Evolutionary conservation across 2,888 invertebrate species (phyloP).

Genomic region (Drosophila mimica): DNA sequence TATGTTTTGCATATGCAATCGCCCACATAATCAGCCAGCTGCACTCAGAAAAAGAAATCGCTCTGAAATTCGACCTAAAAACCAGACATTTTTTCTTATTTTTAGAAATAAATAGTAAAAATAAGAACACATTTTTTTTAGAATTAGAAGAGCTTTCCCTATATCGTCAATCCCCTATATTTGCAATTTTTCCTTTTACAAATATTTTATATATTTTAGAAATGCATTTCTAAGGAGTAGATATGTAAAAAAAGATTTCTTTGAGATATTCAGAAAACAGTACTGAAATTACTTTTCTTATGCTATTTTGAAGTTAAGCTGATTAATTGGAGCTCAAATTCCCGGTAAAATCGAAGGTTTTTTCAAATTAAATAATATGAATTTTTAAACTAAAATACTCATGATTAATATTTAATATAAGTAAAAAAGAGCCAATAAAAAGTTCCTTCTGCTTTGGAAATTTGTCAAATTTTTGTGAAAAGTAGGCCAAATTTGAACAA

Average conservation of each 20-base stretch:
- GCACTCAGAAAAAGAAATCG: not conserved
- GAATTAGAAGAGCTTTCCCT: not conserved
- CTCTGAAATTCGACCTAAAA: not conserved
- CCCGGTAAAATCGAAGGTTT: no score
- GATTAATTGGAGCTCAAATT: no score
- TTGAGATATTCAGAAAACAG: no score
- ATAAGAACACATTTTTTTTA: not conserved
- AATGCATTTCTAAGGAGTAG: not conserved
- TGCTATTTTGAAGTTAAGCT: no score
- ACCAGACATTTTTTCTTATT: not conserved
- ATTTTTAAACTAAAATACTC: no score
- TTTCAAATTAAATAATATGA: no score
- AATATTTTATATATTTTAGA: not conserved
- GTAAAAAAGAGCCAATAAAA: no score
- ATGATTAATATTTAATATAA: no score
- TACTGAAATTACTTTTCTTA: no score
- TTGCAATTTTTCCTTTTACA: fast-evolving
- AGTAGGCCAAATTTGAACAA: not conserved
- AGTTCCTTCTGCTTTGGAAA: no score
- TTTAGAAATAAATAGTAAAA: not conserved
- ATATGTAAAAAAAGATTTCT: no score
- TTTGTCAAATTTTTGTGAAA: no score
- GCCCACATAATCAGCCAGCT: slow-evolving; percentile 71
- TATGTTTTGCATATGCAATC: slow-evolving; percentile 77
- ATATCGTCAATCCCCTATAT: not conserved